Percentiles rank a stretch among this genome's conserved stretches.
These are phyloP conservation scores for Phenganax marumi DNA, from an alignment of 92 coral and sea anemone genomes.

Conservation along the genomic window DNA sequence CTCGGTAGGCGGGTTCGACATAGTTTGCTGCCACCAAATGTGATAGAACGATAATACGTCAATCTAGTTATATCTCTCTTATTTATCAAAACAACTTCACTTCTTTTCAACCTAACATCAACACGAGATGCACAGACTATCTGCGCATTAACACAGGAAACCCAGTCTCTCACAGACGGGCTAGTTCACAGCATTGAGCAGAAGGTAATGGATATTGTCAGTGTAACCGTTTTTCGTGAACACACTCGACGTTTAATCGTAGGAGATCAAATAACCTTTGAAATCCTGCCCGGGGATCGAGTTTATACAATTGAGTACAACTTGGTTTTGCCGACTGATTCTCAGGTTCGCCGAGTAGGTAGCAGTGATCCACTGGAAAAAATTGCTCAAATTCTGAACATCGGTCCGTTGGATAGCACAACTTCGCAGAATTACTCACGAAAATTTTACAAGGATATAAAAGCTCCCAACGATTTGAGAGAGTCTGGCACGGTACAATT, in stretches of 20 bases:
- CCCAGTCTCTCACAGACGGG: no score
- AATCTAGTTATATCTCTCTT: no score
- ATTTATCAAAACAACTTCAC: no score
- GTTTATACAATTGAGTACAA: conserved; percentile 37
- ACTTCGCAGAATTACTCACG: not conserved
- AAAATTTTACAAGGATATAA: conserved; percentile 30
- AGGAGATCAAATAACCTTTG: conserved; percentile 33
- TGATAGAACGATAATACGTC: no score
- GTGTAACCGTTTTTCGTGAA: conserved; percentile 36
- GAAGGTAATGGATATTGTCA: conserved; percentile 33
- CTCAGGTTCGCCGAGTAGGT: conserved; percentile 33
- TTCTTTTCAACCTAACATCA: no score
- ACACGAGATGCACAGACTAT: no score
- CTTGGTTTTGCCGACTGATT: conserved; percentile 36
- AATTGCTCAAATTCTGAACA: conserved; percentile 37
- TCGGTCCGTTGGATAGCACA: conserved; percentile 33
- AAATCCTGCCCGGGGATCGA: conserved; percentile 28
- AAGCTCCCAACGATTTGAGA: conserved; percentile 7
- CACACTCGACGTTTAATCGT: not conserved
- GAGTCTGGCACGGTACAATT: conserved; percentile 46
- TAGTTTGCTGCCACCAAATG: no score
- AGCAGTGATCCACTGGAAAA: conserved; percentile 43
- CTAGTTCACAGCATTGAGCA: conserved; percentile 49
- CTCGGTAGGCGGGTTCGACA: no score
- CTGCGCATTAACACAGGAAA: no score